Evolutionary conservation across 2,113 vertebrate species (phyloP), one percentile per base, ranked within the genome.

Genomic region (Cranoglanis bouderius): DNA sequence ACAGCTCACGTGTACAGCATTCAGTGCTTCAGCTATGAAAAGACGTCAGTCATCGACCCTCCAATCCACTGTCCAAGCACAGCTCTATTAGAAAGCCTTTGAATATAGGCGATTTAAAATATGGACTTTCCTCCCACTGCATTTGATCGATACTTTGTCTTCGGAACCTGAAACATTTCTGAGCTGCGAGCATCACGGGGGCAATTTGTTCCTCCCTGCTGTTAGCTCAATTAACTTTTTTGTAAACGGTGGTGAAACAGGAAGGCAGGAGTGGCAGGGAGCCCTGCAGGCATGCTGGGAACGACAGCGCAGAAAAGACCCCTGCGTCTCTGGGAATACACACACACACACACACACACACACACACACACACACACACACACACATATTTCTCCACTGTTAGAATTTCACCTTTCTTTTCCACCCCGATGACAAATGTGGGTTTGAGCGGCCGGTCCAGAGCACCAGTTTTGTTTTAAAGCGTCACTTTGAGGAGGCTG

Each of bases 151-250:
- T 40, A 26, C 21, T 19, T n/a, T 24, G 57, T 87, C 51, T 32
- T 57, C 32, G 19, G 59, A 49, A 18, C 43, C 32, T 57, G 55
- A 86, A 82, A 24, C 4, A 6, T 49, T 85, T 67, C 49, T 63
- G 32, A 74, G 72, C 61, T 92, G 70, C 55, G 51, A 87, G 67
- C 88, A 89, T 77, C 86, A 65, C 8, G 75, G 51, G 51, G 72
- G 49, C 82, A 38, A 55, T 90, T 92, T 57, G 49, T 74, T 77
- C 88, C 88, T 85, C 91, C 87, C 78, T 84, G 87, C 81, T 61
- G 92, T 92, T 90, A 53, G 59, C 85, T 90, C 90, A 89, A 91
- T 93, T 93, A 92, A 88, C 67, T 90, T 74, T 55, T 82, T 61
- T 85, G 51, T 89, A 88, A 90, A 92, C 65, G 63, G 14, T 51